phyloP scores from a whole-genome alignment of 2,113 vertebrate species.

The Colinus virginianus region DNA sequence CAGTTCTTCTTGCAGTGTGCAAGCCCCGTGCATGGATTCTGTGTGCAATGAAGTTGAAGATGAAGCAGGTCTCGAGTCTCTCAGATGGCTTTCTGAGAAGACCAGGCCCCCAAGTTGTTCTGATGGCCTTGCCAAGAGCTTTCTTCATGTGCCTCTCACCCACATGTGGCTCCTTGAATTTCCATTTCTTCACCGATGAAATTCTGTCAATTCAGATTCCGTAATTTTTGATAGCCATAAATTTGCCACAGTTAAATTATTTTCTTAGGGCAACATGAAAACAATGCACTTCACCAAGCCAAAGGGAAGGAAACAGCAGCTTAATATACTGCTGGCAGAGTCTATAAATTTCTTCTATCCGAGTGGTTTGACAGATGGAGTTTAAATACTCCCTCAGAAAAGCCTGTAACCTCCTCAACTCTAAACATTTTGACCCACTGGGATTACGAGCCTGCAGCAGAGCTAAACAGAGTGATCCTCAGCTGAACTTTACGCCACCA shows the following conservation, averaged over 20 bases:
- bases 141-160: background rate
- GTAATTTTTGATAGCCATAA: background rate
- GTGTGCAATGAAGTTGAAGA: background rate
- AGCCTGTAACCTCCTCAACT: slow-evolving; percentile 54
- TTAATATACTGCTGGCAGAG: background rate
- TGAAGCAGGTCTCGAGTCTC: background rate
- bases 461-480: background rate
- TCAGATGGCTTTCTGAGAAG: background rate
- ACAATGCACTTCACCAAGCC: background rate
- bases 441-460: background rate
- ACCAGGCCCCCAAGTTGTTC: background rate
- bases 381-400: slow-evolving; percentile 41
- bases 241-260: slow-evolving; percentile 3
- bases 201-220: background rate
- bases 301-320: background rate
- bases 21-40: background rate
- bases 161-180: background rate
- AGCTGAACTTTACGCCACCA: background rate
- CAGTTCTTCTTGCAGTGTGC: background rate
- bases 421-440: slow-evolving; percentile 37
- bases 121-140: background rate
- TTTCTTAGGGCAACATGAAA: background rate
- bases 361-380: slow-evolving; percentile 35
- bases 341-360: background rate
- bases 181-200: background rate